Base-by-base conservation (phyloP, 2,797 vertebrate genomes). In the Sebastes cheni region DNA sequence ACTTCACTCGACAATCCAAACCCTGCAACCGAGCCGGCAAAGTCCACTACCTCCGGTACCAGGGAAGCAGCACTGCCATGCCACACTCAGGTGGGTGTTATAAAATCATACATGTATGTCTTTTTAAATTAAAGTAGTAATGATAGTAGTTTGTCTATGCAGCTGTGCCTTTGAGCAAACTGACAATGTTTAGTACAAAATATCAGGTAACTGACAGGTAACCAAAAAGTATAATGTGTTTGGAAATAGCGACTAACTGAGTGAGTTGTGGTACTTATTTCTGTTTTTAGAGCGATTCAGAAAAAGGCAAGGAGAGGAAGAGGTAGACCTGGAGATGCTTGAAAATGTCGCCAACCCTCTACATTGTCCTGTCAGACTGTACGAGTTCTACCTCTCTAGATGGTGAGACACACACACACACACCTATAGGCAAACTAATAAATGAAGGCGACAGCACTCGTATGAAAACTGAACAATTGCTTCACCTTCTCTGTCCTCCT, bases 381-480 rank as follows among this genome's bases (percentile, higher is more conserved):
- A 99, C 29, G 97, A 99, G 88, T 99, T 99, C 92, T 99, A 99
- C 95, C 94, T 99, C 86, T 99, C 98, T 3, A 98, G 98, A 95
- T 99, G 98, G 98, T 99, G 87, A 96, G 96, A 72, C 32, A 46
- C 5, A 27, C 32, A 68, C 59, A 8, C 46, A 59, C 34, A 52
- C 39, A 23, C 2, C 1, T 10, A 55, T 20, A 30, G 58, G 20
- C 56, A 34, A 34, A 32, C 60, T 22, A 16, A 39, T 5, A 32
- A 11, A 72, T 58, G 5, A 73, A 39, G n/a, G 66, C 2, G 6
- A 13, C 50, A 10, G 25, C 30, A 22, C n/a, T 29, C 4, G 2
- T 32, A 3, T 1, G 2, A 18, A 36, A 23, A 9, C 11, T 52
- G 22, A 80, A 67, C 18, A 5, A 27, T 36, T 2, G 16, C 23